Conservation (phyloP, 1,140 invertebrate species). For the Leptinotarsa defecta region DNA sequence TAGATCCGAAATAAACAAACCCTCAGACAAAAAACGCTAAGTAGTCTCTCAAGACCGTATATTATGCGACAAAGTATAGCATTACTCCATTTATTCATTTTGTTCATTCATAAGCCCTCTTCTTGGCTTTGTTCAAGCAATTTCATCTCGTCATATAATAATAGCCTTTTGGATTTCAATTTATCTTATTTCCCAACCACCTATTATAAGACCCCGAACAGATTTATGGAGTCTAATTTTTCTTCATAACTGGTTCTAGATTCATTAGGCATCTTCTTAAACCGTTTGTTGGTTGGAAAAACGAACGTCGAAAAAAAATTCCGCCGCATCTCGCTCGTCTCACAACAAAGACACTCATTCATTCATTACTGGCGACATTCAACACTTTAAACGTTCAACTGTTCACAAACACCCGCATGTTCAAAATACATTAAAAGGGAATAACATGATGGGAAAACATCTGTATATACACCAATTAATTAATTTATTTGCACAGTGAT, state of each 20-base stretch:
- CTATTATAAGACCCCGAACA: not conserved
- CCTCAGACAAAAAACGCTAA: too few species aligned
- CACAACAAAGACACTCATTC: constrained; percentile 12
- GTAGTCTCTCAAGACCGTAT: too few species aligned
- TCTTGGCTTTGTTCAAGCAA: too few species aligned
- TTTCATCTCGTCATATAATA: not conserved
- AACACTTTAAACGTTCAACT: constrained; percentile 18
- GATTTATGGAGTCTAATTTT: not conserved
- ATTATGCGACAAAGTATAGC: too few species aligned
- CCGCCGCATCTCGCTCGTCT: not conserved
- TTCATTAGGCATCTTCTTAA: not conserved
- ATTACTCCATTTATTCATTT: too few species aligned
- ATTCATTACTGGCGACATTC: constrained; percentile 16
- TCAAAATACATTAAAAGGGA: constrained; percentile 9
- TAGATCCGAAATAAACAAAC: too few species aligned
- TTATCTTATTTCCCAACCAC: not conserved
- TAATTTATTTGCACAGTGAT: constrained; percentile 19
- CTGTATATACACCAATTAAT: constrained; percentile 21
- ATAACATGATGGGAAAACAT: constrained; percentile 12
- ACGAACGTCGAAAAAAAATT: not conserved
- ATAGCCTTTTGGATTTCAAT: not conserved
- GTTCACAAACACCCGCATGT: constrained; percentile 12
- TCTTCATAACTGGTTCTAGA: not conserved
- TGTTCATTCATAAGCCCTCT: too few species aligned
- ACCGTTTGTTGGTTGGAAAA: not conserved